Evolutionary conservation across 1,140 invertebrate genomes (phyloP).

Genomic region (Drosophila pseudoobscura): DNA sequence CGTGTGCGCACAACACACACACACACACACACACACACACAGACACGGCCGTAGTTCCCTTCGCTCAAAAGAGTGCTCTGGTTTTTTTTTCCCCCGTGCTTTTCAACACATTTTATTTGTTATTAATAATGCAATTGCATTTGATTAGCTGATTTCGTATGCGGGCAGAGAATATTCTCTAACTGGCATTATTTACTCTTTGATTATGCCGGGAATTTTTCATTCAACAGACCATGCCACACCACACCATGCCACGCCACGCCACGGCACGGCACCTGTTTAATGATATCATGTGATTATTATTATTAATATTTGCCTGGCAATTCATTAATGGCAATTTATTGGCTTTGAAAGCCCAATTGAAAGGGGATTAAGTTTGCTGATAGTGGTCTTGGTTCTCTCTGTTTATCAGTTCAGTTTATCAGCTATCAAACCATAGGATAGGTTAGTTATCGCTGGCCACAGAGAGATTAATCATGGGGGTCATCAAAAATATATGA

Average conservation of each 20-base stretch:
- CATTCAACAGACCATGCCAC: constrained; percentile 17
- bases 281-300: constrained; percentile 31
- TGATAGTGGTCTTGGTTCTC: constrained; percentile 12
- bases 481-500: too few relatives aligned
- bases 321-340: constrained; percentile 55
- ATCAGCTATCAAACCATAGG: neutral
- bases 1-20: constrained; percentile 40
- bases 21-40: constrained; percentile 12
- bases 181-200: constrained; percentile 39
- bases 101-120: constrained; percentile 59
- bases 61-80: constrained; percentile 58
- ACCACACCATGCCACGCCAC: neutral
- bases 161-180: neutral
- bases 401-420: constrained; percentile 18
- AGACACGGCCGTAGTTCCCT: constrained; percentile 46
- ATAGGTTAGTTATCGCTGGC: constrained; percentile 28
- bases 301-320: constrained; percentile 47
- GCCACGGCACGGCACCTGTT: constrained; percentile 3
- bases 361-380: constrained; percentile 25
- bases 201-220: constrained; percentile 51
- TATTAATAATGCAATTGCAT: constrained; percentile 61
- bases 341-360: constrained; percentile 20
- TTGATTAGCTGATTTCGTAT: constrained; percentile 39
- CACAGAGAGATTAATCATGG: too few relatives aligned
- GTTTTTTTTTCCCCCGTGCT: constrained; percentile 58